Evolutionary conservation across 2,113 vertebrate species (phyloP).

Genomic region (Rynchops niger): DNA sequence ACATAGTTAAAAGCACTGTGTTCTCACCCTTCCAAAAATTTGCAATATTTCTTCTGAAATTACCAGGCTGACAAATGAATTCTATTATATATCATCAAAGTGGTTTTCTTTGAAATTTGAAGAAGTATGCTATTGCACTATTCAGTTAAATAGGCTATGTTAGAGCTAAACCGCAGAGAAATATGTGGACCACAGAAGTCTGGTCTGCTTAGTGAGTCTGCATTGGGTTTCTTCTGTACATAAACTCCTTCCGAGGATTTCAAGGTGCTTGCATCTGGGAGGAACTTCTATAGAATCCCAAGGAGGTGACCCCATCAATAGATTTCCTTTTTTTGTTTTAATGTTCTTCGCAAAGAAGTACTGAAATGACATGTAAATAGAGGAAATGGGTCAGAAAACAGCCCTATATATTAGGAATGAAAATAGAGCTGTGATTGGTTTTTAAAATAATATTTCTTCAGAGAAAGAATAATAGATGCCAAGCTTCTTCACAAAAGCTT

Average conservation of each 20-base stretch:
- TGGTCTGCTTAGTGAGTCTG: background rate
- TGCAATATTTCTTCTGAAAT: constrained; percentile 7
- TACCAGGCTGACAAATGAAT: constrained; percentile 19
- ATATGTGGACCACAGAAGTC: background rate
- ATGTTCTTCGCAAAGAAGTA: background rate
- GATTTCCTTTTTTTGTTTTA: background rate
- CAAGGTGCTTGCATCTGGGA: background rate
- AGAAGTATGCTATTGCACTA: background rate
- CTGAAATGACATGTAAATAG: background rate
- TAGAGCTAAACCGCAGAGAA: background rate
- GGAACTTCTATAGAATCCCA: background rate
- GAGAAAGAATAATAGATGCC: background rate
- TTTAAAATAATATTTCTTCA: background rate
- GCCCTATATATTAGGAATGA: background rate
- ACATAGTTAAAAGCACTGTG: background rate
- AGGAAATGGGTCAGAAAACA: background rate
- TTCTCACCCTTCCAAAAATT: background rate
- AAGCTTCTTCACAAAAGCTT: background rate
- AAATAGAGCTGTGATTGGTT: background rate
- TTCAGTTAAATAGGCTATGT: background rate
- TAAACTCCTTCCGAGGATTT: background rate
- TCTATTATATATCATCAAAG: background rate
- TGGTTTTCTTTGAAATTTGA: background rate
- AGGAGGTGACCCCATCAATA: background rate
- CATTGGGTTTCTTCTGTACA: background rate